Percentiles rank a stretch among this genome's conserved stretches.
Conservation (phyloP, 2,888 invertebrate species). For the Eurois occulta region DNA sequence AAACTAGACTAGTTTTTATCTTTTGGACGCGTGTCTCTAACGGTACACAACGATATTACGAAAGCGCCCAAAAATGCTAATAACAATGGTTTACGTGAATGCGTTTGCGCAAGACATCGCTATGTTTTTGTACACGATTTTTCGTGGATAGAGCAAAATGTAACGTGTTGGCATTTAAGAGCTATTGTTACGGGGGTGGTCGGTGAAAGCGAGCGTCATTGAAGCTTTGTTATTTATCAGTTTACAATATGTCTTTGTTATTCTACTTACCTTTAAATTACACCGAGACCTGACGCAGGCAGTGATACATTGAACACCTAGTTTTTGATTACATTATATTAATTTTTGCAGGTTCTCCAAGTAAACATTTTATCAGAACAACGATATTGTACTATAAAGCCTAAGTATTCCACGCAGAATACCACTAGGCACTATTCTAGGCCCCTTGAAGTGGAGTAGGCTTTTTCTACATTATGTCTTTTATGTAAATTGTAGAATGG, state of each 20-base stretch:
- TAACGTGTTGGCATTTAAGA: slow-evolving; percentile 78
- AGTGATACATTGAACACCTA: neutral
- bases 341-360: neutral
- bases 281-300: slow-evolving; percentile 21
- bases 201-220: slow-evolving; percentile 83
- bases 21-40: slow-evolving; percentile 82
- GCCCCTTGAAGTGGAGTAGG: neutral
- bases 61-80: slow-evolving; percentile 79
- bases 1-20: slow-evolving; percentile 85
- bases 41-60: slow-evolving; percentile 83
- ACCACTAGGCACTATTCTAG: slow-evolving; percentile 46
- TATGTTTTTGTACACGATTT: slow-evolving; percentile 85
- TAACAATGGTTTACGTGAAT: slow-evolving; percentile 84
- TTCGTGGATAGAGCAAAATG: slow-evolving; percentile 81
- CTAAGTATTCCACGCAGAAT: slow-evolving; percentile 56
- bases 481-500: slow-evolving; percentile 24
- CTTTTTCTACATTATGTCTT: neutral
- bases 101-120: slow-evolving; percentile 85
- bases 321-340: neutral
- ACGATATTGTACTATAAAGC: neutral
- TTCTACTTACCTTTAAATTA: slow-evolving; percentile 57
- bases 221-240: slow-evolving; percentile 66
- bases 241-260: slow-evolving; percentile 63
- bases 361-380: neutral
- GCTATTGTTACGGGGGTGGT: slow-evolving; percentile 83